Evolutionary conservation across 2,888 invertebrate species (phyloP).

Genomic region (Melanostoma scalare): DNA sequence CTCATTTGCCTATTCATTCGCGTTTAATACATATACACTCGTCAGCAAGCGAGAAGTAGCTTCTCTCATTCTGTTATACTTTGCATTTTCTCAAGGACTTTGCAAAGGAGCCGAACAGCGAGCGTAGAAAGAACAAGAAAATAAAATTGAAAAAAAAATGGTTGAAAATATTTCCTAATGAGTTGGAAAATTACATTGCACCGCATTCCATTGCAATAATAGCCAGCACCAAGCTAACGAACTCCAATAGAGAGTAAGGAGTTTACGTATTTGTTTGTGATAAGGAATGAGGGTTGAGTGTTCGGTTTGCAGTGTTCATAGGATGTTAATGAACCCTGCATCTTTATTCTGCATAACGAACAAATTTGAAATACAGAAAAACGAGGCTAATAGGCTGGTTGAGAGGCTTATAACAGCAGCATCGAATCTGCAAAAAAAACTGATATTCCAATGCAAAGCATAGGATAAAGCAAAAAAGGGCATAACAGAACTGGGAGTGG

Average conservation of each 20-base stretch:
- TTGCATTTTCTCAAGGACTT: slow-evolving; percentile 32
- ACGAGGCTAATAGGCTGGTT: slow-evolving; percentile 52
- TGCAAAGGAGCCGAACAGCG: slow-evolving; percentile 36
- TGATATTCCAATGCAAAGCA: not conserved
- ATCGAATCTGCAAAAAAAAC: slow-evolving; percentile 21
- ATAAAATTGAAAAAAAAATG: not conserved
- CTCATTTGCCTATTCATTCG: slow-evolving; percentile 68
- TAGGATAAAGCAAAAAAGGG: not conserved
- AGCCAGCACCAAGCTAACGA: slow-evolving; percentile 51
- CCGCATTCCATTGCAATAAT: slow-evolving; percentile 56
- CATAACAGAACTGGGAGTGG: slow-evolving; percentile 18
- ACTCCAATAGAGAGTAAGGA: slow-evolving; percentile 26
- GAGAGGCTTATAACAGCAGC: slow-evolving; percentile 39
- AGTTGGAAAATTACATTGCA: slow-evolving; percentile 70
- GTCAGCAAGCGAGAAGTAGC: slow-evolving; percentile 3
- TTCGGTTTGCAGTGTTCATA: not conserved
- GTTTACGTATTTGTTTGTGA: not conserved
- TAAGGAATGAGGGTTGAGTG: not conserved
- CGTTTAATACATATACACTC: slow-evolving; percentile 47
- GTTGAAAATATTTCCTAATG: slow-evolving; percentile 64
- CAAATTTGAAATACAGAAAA: slow-evolving; percentile 28
- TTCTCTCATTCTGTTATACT: slow-evolving; percentile 38
- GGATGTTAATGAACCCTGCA: slow-evolving; percentile 37
- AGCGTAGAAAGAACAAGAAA: not conserved
- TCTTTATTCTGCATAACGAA: slow-evolving; percentile 35